Evolutionary conservation across 2,113 vertebrate genomes (phyloP).

Genomic region (Gracilinanus agilis): DNA sequence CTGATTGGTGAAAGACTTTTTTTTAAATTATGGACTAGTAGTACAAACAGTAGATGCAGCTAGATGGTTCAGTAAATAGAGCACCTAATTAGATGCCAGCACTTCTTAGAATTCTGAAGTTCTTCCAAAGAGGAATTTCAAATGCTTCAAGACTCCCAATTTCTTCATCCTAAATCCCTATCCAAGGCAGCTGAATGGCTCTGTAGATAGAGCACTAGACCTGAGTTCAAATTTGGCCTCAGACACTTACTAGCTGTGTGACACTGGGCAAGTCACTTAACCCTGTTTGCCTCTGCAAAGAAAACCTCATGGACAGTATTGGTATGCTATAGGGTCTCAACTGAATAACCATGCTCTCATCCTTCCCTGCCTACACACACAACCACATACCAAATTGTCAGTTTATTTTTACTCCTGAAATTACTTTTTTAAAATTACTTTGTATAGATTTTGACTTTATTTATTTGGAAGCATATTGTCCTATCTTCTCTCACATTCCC

Average conservation of each 20-base stretch:
- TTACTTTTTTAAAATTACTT: background rate
- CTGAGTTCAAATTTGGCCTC: background rate
- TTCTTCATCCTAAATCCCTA: too few relatives aligned
- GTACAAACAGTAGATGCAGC: background rate
- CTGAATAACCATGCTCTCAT: background rate
- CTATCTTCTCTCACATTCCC: background rate
- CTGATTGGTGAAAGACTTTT: slow-evolving; percentile 12
- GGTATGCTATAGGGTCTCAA: background rate
- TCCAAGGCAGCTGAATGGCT: too few relatives aligned
- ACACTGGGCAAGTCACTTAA: background rate
- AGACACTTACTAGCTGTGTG: background rate
- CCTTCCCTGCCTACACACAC: background rate
- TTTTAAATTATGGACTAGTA: background rate
- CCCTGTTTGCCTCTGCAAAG: background rate
- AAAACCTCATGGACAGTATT: background rate
- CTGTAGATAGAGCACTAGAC: too few relatives aligned
- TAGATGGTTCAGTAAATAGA: background rate
- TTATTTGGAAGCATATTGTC: background rate
- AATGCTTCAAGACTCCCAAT: too few relatives aligned
- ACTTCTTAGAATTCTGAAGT: too few relatives aligned
- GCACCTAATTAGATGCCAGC: background rate
- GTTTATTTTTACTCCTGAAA: background rate
- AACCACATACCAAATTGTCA: background rate
- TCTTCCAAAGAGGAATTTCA: too few relatives aligned
- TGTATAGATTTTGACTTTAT: background rate